phyloP scores from a whole-genome alignment of 2,888 invertebrate genomes.

The Lysandra coridon region DNA sequence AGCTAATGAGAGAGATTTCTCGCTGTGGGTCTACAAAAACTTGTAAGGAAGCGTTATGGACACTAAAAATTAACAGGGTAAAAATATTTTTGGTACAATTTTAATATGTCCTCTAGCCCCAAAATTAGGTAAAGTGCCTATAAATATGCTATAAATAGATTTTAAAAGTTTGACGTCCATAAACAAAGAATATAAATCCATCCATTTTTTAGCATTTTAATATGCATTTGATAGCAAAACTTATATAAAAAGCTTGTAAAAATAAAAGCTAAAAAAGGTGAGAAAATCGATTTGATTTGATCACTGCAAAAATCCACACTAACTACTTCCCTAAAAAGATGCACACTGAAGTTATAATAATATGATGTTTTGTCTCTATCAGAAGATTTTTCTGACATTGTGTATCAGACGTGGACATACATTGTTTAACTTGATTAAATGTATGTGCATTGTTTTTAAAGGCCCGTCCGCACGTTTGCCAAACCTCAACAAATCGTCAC shows the following conservation, averaged over 20 bases:
- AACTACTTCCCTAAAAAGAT: too few relatives aligned
- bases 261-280: background rate
- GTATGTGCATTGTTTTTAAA: background rate
- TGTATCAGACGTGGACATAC: too few relatives aligned
- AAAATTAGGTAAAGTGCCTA: background rate
- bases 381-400: too few relatives aligned
- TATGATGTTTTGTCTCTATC: too few relatives aligned
- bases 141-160: background rate
- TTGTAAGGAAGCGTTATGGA: background rate
- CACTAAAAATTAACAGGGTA: slow-evolving; percentile 12
- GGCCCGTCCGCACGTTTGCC: too few relatives aligned
- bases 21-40: background rate
- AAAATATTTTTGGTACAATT: background rate
- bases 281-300: background rate
- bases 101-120: background rate
- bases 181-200: background rate
- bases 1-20: background rate
- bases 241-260: background rate
- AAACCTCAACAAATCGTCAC: too few relatives aligned
- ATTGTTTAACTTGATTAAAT: too few relatives aligned
- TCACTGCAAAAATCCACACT: too few relatives aligned
- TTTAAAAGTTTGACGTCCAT: background rate
- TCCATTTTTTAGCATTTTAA: background rate
- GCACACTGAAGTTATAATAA: too few relatives aligned
- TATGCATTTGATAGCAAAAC: background rate